Evolutionary conservation across 2,113 vertebrate species (phyloP).

Genomic region (Amphiprion ocellaris): DNA sequence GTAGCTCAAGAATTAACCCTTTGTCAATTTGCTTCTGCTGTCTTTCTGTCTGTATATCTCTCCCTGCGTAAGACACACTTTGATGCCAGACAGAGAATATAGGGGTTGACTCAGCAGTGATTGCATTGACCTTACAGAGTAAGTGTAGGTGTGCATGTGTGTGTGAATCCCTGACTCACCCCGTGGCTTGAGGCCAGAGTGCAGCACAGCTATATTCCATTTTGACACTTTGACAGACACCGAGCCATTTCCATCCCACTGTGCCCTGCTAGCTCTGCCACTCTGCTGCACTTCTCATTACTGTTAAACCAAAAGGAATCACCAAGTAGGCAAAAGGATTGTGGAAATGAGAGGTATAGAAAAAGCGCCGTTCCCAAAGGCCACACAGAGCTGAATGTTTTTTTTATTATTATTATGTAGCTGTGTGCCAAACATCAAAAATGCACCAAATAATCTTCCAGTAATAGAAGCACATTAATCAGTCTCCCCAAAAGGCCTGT

Average conservation of each 20-base stretch:
- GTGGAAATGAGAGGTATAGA: conserved; percentile 29
- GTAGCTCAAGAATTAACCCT: conserved; percentile 30
- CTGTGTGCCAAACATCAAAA: not conserved
- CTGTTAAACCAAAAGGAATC: conserved; percentile 57
- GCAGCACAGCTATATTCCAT: conserved; percentile 67
- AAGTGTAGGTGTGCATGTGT: conserved; percentile 38
- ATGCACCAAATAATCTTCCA: not conserved
- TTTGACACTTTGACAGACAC: conserved; percentile 76
- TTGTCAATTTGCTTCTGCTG: conserved; percentile 1
- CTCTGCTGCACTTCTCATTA: conserved; percentile 65
- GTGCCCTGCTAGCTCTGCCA: conserved; percentile 57
- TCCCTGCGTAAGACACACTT: not conserved
- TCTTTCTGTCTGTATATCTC: conserved; percentile 8
- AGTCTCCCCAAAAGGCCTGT: not conserved
- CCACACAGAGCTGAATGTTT: not conserved
- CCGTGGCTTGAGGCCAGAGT: conserved; percentile 69
- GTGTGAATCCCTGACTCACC: conserved; percentile 55
- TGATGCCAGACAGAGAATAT: conserved; percentile 17
- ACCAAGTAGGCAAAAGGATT: conserved; percentile 22
- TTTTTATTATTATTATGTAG: conserved; percentile 10
- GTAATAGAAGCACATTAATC: conserved; percentile 1
- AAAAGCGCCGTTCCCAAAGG: conserved; percentile 5
- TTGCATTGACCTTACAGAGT: conserved; percentile 54
- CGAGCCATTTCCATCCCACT: conserved; percentile 67
- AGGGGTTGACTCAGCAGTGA: conserved; percentile 54